phyloP scores from a whole-genome alignment of 2,113 vertebrate genomes.

The Actenoides hombroni region DNA sequence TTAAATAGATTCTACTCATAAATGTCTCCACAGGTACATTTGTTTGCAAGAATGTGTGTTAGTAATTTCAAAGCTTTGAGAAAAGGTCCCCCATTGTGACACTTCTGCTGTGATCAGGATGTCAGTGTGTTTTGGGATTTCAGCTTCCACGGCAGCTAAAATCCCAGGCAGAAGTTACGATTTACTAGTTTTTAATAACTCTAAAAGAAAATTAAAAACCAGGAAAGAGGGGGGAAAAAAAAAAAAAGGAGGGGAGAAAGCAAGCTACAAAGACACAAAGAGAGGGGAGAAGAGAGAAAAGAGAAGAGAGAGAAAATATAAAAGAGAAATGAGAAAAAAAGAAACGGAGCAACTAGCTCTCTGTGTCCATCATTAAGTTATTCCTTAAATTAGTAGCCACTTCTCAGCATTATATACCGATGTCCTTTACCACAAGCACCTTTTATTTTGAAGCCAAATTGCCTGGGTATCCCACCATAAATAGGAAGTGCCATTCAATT shows the following conservation, averaged over 20 bases:
- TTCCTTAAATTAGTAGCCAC: not conserved
- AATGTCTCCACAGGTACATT: constrained; percentile 42
- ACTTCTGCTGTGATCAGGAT: not conserved
- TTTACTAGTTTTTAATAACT: constrained; percentile 19
- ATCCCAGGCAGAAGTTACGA: not conserved
- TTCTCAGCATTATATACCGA: not conserved
- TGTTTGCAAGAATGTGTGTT: not conserved
- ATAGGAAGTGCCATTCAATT: constrained; percentile 64
- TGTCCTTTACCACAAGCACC: not conserved
- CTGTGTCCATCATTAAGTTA: not conserved
- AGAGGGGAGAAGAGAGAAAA: too few relatives aligned
- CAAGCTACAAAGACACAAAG: too few relatives aligned
- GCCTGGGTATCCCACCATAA: constrained; percentile 3
- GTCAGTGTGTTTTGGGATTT: constrained; percentile 4
- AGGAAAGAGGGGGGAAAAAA: too few relatives aligned
- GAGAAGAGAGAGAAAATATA: too few relatives aligned
- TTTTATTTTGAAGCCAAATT: constrained; percentile 43
- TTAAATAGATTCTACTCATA: constrained; percentile 28
- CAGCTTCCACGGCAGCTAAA: not conserved
- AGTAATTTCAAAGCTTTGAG: constrained; percentile 48
- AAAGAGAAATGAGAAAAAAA: not conserved
- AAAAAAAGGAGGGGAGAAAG: too few relatives aligned
- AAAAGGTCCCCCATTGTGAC: not conserved
- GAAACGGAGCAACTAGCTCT: not conserved
- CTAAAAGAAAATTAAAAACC: not conserved